Evolutionary conservation across 1,140 invertebrate genomes (phyloP).

Genomic region (Pantala flavescens): DNA sequence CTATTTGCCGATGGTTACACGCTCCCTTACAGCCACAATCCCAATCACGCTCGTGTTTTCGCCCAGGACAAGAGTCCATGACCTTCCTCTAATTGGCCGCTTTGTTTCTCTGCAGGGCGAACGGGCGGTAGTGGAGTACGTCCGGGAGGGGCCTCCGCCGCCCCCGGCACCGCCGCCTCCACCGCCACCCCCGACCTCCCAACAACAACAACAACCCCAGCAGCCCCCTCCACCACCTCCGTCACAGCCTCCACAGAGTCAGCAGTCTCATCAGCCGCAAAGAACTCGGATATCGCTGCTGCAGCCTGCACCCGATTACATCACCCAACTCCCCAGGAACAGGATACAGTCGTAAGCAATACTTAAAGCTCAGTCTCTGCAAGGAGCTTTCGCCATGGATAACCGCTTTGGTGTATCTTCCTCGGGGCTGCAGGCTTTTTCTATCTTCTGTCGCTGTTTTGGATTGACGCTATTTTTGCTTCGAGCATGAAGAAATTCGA

Average conservation of each 20-base stretch:
- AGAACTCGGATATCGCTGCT: background rate
- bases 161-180: background rate
- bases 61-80: no score
- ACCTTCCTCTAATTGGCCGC: no score
- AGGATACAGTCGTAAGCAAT: background rate
- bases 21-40: no score
- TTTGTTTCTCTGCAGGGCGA: background rate
- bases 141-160: background rate
- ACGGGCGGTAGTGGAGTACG: background rate
- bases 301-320: background rate
- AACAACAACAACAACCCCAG: background rate
- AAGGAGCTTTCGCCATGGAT: no score
- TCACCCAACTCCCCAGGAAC: background rate
- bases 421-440: no score
- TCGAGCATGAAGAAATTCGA: no score
- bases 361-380: no score
- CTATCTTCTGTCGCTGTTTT: no score
- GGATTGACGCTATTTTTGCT: no score
- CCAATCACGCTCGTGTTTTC: no score
- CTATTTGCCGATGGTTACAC: no score
- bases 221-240: background rate
- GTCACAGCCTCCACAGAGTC: background rate
- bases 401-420: no score
- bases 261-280: background rate
- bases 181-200: background rate